Evolutionary conservation across 2,113 vertebrate genomes (phyloP).

Genomic region (Aphelocoma coerulescens): DNA sequence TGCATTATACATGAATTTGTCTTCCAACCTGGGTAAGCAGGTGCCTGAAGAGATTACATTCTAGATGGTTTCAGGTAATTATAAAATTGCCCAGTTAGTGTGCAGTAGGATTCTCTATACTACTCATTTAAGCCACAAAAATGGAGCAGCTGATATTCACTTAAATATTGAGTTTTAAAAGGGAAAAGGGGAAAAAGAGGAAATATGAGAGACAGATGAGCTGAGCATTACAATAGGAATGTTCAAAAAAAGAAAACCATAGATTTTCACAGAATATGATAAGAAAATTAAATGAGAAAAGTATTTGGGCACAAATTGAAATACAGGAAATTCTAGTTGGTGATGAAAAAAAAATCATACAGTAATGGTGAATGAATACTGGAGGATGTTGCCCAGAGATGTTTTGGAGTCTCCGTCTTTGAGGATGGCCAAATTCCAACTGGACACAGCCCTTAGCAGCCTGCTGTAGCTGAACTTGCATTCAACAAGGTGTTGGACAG

Average conservation of each 20-base stretch:
- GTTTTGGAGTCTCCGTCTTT: not conserved
- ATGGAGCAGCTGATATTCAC: not conserved
- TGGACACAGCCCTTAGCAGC: rapidly evolving
- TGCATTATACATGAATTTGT: not conserved
- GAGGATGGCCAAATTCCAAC: not conserved
- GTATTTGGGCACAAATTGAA: not conserved
- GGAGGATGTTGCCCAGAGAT: not conserved
- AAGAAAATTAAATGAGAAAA: not conserved
- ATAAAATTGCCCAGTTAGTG: not conserved
- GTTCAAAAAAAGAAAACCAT: not conserved
- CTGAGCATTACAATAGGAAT: not conserved
- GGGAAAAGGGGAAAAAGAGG: not conserved
- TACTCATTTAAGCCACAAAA: not conserved
- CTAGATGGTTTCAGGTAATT: not conserved
- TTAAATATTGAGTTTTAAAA: not conserved
- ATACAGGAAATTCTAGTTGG: not conserved
- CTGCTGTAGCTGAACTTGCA: not conserved
- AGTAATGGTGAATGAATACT: not conserved
- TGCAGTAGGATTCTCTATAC: not conserved
- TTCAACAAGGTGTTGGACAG: not conserved
- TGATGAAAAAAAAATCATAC: not conserved
- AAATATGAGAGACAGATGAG: not conserved
- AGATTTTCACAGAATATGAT: not conserved
- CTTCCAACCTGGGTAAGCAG: not conserved
- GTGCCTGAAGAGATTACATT: not conserved